Conservation (phyloP, 2,797 vertebrate species). For the Lagocephalus sceleratus region DNA sequence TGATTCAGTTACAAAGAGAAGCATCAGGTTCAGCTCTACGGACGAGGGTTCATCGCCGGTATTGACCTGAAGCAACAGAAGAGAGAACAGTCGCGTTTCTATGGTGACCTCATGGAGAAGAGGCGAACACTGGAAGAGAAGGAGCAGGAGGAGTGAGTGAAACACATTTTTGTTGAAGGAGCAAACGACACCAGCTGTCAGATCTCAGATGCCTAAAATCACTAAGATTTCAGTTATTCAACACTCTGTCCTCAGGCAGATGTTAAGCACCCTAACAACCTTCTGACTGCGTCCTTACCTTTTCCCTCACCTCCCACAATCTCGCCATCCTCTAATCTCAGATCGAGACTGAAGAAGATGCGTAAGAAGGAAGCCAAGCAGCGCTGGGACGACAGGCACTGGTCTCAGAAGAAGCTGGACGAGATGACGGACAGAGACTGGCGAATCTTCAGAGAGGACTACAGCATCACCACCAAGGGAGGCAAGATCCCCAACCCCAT, state of each 20-base stretch:
- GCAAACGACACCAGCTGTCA: no score
- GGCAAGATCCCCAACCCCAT: slow-evolving; percentile 98
- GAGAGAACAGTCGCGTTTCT: slow-evolving; percentile 93
- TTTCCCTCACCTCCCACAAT: no score
- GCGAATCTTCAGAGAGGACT: slow-evolving; percentile 96
- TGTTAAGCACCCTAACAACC: no score
- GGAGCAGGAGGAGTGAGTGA: slow-evolving; percentile 94
- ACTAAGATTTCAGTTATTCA: no score
- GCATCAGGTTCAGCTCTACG: slow-evolving; percentile 92
- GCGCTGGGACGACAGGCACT: slow-evolving; percentile 96
- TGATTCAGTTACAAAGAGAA: slow-evolving; percentile 92
- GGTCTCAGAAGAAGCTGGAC: slow-evolving; percentile 99
- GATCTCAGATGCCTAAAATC: not conserved
- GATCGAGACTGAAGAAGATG: slow-evolving; percentile 89
- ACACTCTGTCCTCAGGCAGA: no score
- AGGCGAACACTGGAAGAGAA: slow-evolving; percentile 94
- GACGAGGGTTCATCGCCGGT: slow-evolving; percentile 94
- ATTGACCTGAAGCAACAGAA: slow-evolving; percentile 98
- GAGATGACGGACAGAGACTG: slow-evolving; percentile 99
- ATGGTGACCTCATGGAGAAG: slow-evolving; percentile 97
- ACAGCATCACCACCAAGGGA: slow-evolving; percentile 98
- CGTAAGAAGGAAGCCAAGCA: slow-evolving; percentile 98
- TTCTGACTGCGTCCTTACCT: no score
- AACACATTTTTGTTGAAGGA: not conserved
- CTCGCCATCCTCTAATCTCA: slow-evolving; percentile 39